Evolutionary conservation across 1,140 invertebrate species (phyloP).

Genomic region (Panulirus ornatus): DNA sequence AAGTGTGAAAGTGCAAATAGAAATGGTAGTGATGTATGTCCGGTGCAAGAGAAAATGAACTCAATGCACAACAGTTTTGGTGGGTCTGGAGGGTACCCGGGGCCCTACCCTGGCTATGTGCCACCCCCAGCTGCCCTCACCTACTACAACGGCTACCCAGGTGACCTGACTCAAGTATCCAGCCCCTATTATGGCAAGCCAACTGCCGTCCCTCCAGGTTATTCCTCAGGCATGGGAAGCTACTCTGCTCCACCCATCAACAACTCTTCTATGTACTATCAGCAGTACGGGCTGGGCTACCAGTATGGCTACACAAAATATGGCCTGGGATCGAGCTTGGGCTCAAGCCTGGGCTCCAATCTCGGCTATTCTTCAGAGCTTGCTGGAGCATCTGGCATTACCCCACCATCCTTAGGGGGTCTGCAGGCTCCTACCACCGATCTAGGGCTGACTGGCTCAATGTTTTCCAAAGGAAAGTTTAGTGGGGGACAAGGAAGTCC

Average conservation of each 20-base stretch:
- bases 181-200: constrained; percentile 75
- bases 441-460: constrained; percentile 73
- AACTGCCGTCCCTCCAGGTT: constrained; percentile 72
- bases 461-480: constrained; percentile 74
- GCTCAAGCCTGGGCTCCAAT: constrained; percentile 64
- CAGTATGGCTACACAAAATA: constrained; percentile 75
- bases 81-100: constrained; percentile 74
- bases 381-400: constrained; percentile 69
- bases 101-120: constrained; percentile 75
- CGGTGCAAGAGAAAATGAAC: constrained; percentile 73
- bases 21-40: constrained; percentile 55
- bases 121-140: constrained; percentile 74
- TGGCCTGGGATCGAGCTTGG: constrained; percentile 70
- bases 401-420: constrained; percentile 71
- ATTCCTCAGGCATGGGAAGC: constrained; percentile 74
- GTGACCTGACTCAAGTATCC: constrained; percentile 73
- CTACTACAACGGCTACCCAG: constrained; percentile 75
- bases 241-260: constrained; percentile 73
- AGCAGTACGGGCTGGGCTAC: constrained; percentile 75
- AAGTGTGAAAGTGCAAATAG: constrained; percentile 47
- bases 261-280: constrained; percentile 75
- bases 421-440: constrained; percentile 75
- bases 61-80: constrained; percentile 76
- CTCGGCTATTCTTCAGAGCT: constrained; percentile 74
- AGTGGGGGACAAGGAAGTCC: constrained; percentile 61